Conservation (phyloP, 2,888 invertebrate species). For the Alviniconcha strummeri region DNA sequence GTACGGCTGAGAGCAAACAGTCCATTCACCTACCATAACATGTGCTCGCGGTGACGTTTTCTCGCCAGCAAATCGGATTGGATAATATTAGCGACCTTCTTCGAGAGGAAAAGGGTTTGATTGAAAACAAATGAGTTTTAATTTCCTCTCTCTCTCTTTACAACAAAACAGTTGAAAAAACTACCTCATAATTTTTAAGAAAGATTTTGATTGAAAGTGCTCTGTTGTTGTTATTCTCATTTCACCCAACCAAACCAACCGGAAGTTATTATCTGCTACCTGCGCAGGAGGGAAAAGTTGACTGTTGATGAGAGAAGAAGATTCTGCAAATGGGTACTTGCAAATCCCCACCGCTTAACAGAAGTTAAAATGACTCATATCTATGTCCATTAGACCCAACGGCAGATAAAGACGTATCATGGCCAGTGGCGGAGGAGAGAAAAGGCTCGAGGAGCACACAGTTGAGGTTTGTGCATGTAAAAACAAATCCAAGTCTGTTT, state of each 20-base stretch:
- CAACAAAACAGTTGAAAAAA: too few species aligned
- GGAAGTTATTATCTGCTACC: constrained; percentile 25
- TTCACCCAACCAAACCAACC: constrained; percentile 9
- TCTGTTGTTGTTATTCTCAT: too few species aligned
- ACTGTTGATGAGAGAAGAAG: constrained; percentile 23
- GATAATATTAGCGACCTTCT: too few species aligned
- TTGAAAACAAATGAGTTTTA: too few species aligned
- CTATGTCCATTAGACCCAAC: not conserved
- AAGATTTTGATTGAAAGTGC: too few species aligned
- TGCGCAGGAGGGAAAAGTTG: constrained; percentile 33
- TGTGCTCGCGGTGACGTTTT: not conserved
- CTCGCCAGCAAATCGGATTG: too few species aligned
- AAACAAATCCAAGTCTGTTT: not conserved
- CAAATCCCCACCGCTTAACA: too few species aligned
- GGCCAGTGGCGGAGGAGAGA: constrained; percentile 40
- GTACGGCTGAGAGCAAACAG: not conserved
- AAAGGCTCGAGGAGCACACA: constrained; percentile 57
- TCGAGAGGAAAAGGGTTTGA: too few species aligned
- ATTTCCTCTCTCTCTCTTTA: not conserved
- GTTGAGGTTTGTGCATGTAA: constrained; percentile 52
- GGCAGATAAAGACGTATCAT: not conserved
- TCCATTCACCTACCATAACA: constrained; percentile 18
- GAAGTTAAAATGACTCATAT: not conserved
- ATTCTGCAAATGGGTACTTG: not conserved
- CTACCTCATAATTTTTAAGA: too few species aligned